Base-by-base conservation (phyloP, 2,888 invertebrate genomes). In the Conops quadrifasciatus region DNA sequence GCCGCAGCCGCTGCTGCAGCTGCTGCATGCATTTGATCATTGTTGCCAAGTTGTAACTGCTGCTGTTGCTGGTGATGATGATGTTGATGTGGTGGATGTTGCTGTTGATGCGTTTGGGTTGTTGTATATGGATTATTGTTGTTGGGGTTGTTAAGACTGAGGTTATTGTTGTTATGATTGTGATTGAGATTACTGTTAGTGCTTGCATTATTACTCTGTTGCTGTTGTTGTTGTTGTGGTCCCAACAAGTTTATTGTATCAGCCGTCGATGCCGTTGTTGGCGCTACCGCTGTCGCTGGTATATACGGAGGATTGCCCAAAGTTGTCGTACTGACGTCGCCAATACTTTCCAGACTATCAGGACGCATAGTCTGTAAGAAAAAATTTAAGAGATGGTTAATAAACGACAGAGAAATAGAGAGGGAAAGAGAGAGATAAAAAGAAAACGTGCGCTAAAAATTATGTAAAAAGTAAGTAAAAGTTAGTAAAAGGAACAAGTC, bases 261-360 rank as follows among this genome's bases (percentile, higher is more conserved):
- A 67, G 80, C 77, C 24, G 82, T 4, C 9, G 36, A 4, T 9
- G 36, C 9, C 5, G 4, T 36, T 9, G 36, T 36, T 36, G 36
- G 36, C 9, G 36, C 5, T 9, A 36, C 36, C 36, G 80, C 77
- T 21, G 81, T 80, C 21, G 85, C 83, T 67, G 86, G 84, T 69
- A 86, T 84, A 56, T 86, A 86, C 16, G 86, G 82, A 45, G 84
- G 80, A 80, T 85, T 86, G 26, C 84, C 84, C 65, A 86, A 76
- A 47, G 86, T 83, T 49, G 84, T 79, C 51, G 84, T 79, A 74
- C 80, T 85, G n/a, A 86, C 85, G 82, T 90, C 90, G 21, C 89
- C 90, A 74, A 90, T 90, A 80, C 90, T 90, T 81, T 90, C 90
- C 87, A 90, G 88, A 79, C 90, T 90, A 81, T 90, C 90, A 28